phyloP scores from a whole-genome alignment of 2,888 invertebrate genomes.

The Maniola hyperantus region DNA sequence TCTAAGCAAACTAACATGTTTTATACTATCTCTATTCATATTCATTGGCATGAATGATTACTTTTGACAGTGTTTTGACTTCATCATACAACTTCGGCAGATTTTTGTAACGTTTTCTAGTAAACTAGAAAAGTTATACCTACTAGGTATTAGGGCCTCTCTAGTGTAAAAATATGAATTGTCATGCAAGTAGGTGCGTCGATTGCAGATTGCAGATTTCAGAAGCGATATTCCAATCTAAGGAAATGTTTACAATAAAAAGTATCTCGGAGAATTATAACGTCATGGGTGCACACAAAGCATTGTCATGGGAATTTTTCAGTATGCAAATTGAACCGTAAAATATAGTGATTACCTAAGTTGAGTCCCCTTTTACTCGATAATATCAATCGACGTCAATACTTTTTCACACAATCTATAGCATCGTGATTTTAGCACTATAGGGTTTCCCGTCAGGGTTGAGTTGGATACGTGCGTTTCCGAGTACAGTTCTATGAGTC shows the following conservation, averaged over 20 bases:
- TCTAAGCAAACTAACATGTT: too few relatives aligned
- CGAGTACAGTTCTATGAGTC: constrained; percentile 50
- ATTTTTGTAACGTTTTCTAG: too few relatives aligned
- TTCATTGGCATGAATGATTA: too few relatives aligned
- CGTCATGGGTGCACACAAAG: not conserved
- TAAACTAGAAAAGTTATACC: too few relatives aligned
- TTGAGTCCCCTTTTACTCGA: constrained; percentile 1
- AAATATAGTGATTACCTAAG: not conserved
- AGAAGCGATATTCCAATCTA: not conserved
- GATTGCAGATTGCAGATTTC: not conserved
- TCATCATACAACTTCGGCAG: too few relatives aligned
- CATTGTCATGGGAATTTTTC: constrained; percentile 11
- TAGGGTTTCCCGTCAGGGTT: constrained; percentile 35
- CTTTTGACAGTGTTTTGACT: too few relatives aligned
- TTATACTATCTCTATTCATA: too few relatives aligned
- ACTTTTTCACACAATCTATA: constrained; percentile 8
- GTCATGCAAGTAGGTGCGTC: not conserved
- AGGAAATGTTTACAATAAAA: not conserved
- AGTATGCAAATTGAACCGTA: constrained; percentile 10
- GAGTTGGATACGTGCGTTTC: constrained; percentile 43
- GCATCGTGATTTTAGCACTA: constrained; percentile 28
- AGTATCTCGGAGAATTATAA: too few relatives aligned
- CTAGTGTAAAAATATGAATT: not conserved
- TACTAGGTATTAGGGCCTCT: too few relatives aligned
- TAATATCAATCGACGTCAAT: constrained; percentile 10